Evolutionary conservation across 2,797 vertebrate species (phyloP).

Genomic region (Pelodytes ibericus): DNA sequence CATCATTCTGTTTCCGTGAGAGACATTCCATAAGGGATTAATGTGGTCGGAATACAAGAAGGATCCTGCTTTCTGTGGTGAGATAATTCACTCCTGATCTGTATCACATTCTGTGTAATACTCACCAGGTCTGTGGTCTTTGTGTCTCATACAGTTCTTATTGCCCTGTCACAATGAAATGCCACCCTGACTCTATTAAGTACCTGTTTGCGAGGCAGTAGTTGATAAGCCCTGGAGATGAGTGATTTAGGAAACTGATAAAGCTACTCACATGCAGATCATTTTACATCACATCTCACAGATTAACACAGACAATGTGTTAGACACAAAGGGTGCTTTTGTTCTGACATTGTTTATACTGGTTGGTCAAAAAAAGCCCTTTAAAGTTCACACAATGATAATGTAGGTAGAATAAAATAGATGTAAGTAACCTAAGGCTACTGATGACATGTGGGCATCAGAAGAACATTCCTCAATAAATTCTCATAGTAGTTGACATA

Average conservation of each 20-base stretch:
- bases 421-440: too few relatives aligned
- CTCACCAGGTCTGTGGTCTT: slow-evolving; percentile 28
- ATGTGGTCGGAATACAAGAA: slow-evolving; percentile 28
- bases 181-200: slow-evolving; percentile 19
- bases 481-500: too few relatives aligned
- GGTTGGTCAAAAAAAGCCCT: not conserved
- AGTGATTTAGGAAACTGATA: slow-evolving; percentile 21
- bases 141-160: slow-evolving; percentile 37
- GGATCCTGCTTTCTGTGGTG: slow-evolving; percentile 11
- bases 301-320: not conserved
- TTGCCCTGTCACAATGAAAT: slow-evolving; percentile 35
- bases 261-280: slow-evolving; percentile 1
- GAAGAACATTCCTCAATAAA: too few relatives aligned
- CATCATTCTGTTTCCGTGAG: slow-evolving; percentile 13
- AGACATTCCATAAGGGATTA: slow-evolving; percentile 44
- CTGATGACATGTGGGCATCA: too few relatives aligned
- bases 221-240: slow-evolving; percentile 29
- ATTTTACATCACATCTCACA: slow-evolving; percentile 16
- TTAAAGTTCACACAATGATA: not conserved
- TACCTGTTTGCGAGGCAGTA: slow-evolving; percentile 1
- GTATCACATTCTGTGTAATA: slow-evolving; percentile 45
- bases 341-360: slow-evolving; percentile 1
- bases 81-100: slow-evolving; percentile 45
- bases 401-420: not conserved
- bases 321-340: slow-evolving; percentile 1